Evolutionary conservation across 2,797 vertebrate species (phyloP).

Genomic region (Coracias cyanogaster): DNA sequence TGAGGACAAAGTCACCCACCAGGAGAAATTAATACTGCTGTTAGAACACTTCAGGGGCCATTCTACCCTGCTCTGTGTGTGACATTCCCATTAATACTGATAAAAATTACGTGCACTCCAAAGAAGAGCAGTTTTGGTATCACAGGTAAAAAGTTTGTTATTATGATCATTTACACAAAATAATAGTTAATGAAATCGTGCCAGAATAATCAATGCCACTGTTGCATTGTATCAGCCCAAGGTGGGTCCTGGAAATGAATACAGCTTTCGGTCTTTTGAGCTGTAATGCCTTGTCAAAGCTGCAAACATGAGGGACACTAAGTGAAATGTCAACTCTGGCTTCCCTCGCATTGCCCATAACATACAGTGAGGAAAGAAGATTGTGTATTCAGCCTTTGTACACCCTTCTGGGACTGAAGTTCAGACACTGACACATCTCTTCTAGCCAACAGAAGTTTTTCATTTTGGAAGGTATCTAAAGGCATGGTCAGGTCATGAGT

Average conservation of each 20-base stretch:
- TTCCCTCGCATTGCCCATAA: not conserved
- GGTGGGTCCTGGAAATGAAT: not conserved
- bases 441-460: not conserved
- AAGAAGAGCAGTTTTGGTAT: not conserved
- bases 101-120: not conserved
- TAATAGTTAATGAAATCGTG: not conserved
- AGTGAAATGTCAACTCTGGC: not conserved
- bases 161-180: not conserved
- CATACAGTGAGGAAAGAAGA: not conserved
- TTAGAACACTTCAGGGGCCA: slow-evolving; percentile 26
- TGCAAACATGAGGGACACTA: not conserved
- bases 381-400: not conserved
- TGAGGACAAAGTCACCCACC: slow-evolving; percentile 9
- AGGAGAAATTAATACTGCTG: slow-evolving; percentile 34
- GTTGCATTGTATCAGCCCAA: not conserved
- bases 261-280: not conserved
- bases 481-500: not conserved
- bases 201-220: not conserved
- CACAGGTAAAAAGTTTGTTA: not conserved
- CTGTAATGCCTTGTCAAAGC: not conserved
- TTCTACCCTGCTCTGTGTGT: not conserved
- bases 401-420: not conserved
- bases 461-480: not conserved
- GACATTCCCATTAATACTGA: not conserved
- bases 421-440: not conserved